Conservation (phyloP, 2,113 vertebrate species). For the Gorsachius goisagi region DNA sequence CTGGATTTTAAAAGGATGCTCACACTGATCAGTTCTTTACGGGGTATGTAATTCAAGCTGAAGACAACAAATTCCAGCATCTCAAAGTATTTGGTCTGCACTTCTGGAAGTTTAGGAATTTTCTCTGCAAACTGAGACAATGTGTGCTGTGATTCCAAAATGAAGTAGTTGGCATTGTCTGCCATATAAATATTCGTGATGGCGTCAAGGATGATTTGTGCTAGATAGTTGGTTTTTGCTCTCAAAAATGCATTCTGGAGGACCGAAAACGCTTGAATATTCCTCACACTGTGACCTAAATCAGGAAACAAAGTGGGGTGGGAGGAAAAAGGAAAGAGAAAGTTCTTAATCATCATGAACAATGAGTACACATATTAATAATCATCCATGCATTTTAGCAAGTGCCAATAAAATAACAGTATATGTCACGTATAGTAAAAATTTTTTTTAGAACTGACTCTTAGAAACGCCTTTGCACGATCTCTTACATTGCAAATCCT, state of each 20-base stretch:
- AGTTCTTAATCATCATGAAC: neutral
- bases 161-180: conserved; percentile 96
- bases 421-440: neutral
- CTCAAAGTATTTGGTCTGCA: conserved; percentile 95
- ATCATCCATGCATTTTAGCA: neutral
- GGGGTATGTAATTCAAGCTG: conserved; percentile 96
- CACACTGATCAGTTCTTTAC: conserved; percentile 97
- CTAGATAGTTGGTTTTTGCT: conserved; percentile 89
- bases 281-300: conserved; percentile 91
- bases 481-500: neutral
- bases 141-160: conserved; percentile 94
- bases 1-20: conserved; percentile 96
- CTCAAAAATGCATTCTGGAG: conserved; percentile 96
- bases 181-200: conserved; percentile 93
- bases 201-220: conserved; percentile 92
- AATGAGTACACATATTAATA: neutral
- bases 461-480: neutral
- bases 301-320: conserved; percentile 16
- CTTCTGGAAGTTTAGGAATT: conserved; percentile 88
- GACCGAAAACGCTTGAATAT: conserved; percentile 94
- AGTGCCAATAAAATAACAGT: neutral
- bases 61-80: conserved; percentile 97
- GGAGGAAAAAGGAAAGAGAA: conserved; percentile 4
- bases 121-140: conserved; percentile 95
- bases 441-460: neutral